These are phyloP conservation scores for Tetrax tetrax DNA, from an alignment of 2,113 vertebrate species.

Conservation along the genomic window DNA sequence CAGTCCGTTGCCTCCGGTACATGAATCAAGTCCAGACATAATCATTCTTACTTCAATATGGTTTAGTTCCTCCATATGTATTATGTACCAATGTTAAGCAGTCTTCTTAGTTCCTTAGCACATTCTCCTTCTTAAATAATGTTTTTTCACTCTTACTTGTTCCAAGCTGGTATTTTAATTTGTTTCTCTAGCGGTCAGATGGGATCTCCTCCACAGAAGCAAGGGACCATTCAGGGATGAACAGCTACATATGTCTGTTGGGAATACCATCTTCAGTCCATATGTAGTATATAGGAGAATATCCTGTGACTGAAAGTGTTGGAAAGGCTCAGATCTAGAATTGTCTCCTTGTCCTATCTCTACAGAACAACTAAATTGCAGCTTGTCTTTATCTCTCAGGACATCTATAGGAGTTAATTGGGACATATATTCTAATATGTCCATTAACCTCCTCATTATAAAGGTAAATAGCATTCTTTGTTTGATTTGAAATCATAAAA, in stretches of 20 bases:
- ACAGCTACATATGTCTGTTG: neutral
- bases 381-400: neutral
- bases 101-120: neutral
- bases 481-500: neutral
- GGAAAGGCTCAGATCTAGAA: neutral
- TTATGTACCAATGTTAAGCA: neutral
- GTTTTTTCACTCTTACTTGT: accelerated
- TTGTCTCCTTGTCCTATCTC: neutral
- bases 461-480: neutral
- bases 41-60: neutral
- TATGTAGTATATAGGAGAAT: neutral
- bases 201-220: neutral
- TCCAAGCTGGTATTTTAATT: neutral
- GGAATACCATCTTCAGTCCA: neutral
- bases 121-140: neutral
- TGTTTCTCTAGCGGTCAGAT: neutral
- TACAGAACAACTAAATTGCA: neutral
- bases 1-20: neutral
- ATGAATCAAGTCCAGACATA: neutral
- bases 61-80: neutral
- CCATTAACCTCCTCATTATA: neutral
- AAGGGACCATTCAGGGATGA: neutral
- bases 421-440: neutral
- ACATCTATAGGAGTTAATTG: neutral
- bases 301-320: neutral